Evolutionary conservation across 1,140 invertebrate genomes (phyloP).

Genomic region (Brachionus asplanchnoidis): DNA sequence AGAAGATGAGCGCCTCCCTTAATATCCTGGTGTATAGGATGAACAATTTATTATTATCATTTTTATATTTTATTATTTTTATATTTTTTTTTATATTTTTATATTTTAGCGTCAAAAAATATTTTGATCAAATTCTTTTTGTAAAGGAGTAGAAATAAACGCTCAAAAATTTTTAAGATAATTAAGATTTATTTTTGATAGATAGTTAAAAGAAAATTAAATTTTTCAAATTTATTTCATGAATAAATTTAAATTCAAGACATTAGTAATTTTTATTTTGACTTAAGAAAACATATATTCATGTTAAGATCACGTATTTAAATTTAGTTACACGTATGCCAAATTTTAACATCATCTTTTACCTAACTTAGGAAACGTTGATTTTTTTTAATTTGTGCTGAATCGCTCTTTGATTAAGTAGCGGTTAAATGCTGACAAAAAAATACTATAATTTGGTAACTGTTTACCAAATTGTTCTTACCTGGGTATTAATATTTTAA

Average conservation of each 20-base stretch:
- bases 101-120: background rate
- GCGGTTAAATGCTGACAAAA: background rate
- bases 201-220: background rate
- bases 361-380: no score
- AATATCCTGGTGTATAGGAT: no score
- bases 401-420: background rate
- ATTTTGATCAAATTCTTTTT: background rate
- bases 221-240: background rate
- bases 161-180: no score
- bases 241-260: background rate
- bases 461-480: constrained; percentile 19
- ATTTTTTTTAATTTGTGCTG: background rate
- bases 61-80: no score
- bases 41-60: no score
- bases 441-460: constrained; percentile 12
- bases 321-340: background rate
- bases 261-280: background rate
- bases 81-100: no score
- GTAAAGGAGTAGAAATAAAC: no score
- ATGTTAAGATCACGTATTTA: background rate
- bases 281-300: background rate
- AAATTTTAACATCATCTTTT: background rate
- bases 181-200: background rate
- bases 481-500: background rate
- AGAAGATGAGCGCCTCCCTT: no score